phyloP scores from a whole-genome alignment of 2,113 vertebrate species.

The Melanotaenia duboulayi region DNA sequence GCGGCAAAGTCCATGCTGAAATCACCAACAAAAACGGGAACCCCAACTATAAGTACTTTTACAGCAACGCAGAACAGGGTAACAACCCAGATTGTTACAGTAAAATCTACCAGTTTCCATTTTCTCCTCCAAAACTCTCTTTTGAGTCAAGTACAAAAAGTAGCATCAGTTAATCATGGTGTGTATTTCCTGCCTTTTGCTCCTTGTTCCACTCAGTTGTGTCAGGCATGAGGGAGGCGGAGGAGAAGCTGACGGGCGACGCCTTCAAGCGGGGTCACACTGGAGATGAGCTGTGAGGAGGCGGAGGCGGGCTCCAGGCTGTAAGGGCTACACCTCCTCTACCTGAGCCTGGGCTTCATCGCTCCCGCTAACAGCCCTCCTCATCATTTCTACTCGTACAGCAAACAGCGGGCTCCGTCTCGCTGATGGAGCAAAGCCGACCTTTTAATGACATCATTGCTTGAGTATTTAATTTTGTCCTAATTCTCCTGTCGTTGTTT shows the following conservation, averaged over 20 bases:
- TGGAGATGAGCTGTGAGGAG: conserved; percentile 91
- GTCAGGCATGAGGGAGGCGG: conserved; percentile 94
- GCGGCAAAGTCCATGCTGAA: conserved; percentile 92
- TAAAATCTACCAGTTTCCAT: no score
- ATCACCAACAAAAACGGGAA: conserved; percentile 95
- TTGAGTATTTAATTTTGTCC: conserved; percentile 15
- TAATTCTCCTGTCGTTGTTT: conserved; percentile 4
- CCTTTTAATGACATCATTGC: conserved; percentile 42
- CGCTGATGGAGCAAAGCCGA: conserved; percentile 19
- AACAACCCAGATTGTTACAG: conserved; percentile 14
- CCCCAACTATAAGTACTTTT: conserved; percentile 98
- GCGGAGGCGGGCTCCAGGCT: conserved; percentile 18
- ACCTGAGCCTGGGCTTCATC: conserved; percentile 18
- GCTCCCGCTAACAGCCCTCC: background rate
- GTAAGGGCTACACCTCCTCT: conserved; percentile 67
- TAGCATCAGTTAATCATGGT: background rate
- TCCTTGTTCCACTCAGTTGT: conserved; percentile 81
- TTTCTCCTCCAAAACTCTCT: no score
- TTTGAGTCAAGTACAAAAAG: background rate
- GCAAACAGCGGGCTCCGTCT: background rate
- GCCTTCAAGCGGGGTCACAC: conserved; percentile 86
- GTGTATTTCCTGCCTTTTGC: background rate
- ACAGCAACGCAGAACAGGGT: conserved; percentile 96
- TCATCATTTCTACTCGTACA: conserved; percentile 9
- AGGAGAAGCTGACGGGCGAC: conserved; percentile 94